Evolutionary conservation across 2,113 vertebrate genomes (phyloP).

Genomic region (Junco hyemalis): DNA sequence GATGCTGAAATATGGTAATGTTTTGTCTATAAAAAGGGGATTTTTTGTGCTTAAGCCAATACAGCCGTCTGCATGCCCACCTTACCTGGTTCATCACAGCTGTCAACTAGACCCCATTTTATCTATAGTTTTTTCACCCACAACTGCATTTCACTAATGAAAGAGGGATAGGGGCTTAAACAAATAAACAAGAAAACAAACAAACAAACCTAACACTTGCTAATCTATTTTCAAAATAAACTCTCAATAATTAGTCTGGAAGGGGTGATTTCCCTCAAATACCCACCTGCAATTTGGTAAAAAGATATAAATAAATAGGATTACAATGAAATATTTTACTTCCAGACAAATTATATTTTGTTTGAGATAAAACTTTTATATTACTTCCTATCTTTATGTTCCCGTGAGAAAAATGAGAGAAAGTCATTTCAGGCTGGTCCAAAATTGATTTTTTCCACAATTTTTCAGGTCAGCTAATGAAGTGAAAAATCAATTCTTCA

Average conservation of each 20-base stretch:
- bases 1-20: not conserved
- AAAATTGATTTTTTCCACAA: constrained; percentile 69
- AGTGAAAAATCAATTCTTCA: constrained; percentile 67
- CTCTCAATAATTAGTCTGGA: not conserved
- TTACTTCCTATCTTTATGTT: constrained; percentile 18
- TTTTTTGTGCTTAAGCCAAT: not conserved
- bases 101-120: not conserved
- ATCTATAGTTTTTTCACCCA: not conserved
- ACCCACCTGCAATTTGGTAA: not conserved
- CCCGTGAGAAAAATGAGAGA: constrained; percentile 44
- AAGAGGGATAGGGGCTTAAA: not conserved
- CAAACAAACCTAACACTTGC: not conserved
- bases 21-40: not conserved
- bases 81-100: not conserved
- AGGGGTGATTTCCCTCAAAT: not conserved
- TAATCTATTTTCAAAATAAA: not conserved
- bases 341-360: not conserved
- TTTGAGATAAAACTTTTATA: not conserved
- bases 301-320: not conserved
- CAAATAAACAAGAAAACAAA: not conserved
- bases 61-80: not conserved
- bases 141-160: not conserved
- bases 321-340: not conserved
- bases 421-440: constrained; percentile 51
- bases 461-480: constrained; percentile 59